Base-by-base conservation (phyloP, 2,113 vertebrate genomes). In the Rhombomys opimus region DNA sequence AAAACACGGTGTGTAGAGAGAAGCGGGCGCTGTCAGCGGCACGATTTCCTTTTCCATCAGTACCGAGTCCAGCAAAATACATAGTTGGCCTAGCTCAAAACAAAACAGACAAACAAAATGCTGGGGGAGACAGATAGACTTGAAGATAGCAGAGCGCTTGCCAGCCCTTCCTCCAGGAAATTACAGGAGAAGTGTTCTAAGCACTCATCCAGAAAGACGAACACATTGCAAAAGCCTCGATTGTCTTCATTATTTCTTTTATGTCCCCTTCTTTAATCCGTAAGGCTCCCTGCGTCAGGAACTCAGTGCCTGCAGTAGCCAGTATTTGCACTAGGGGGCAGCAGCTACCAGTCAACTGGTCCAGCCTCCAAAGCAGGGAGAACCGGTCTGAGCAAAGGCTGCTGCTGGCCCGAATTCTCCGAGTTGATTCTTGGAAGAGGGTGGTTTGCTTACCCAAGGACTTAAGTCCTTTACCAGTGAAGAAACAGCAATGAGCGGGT, bases 311-410 rank as follows among this genome's bases (percentile, higher is more conserved):
- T 95, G 96, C 77, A 97, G 94, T 96, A 94, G 46, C 61, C 65
- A 25, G 32, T 0, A 20, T 2, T 14, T 57, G 59, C 97, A 85
- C 97, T 89, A 97, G 97, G 91, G 95, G 96, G 96, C 97, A 97
- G 96, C 96, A 97, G 78, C 87, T 72, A 95, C 94, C 89, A 23
- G 1, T 46, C 93, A 77, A 81, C 46, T n/a, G 27, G 23, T 10
- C 59, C 1, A 7, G 35, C 23, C 80, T 38, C 38, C n/a, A 57
- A 41, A 54, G 38, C 61, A 3, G 5, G 59, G 27, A 12, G 17
- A 68, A 67, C 17, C 27, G 1, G 15, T 18, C 0, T 4, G 59
- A 90, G 59, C 35, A 52, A 14, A 54, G 7, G 38, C 10, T 25
- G 13, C 61, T 65, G 22, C 32, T 25, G 63, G n/a, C 25, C 17